Conservation (phyloP, 1,140 invertebrate genomes). For the Euura lappo region DNA sequence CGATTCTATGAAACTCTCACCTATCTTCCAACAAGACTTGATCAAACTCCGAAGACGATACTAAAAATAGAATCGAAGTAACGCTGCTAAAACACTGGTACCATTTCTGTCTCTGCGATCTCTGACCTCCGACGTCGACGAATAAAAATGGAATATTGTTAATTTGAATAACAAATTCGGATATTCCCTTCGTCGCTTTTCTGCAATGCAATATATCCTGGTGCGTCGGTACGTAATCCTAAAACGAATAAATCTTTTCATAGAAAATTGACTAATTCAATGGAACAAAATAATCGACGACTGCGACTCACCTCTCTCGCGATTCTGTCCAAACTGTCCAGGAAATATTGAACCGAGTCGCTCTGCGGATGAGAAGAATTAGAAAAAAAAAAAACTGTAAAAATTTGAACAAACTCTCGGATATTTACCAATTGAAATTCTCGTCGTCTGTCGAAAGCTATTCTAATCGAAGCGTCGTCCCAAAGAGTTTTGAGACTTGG, state of each 20-base stretch:
- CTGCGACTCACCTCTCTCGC: conserved; percentile 50
- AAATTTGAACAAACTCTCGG: no score
- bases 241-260: conserved; percentile 19
- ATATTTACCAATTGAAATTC: conserved; percentile 88
- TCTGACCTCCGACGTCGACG: conserved; percentile 91
- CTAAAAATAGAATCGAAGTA: conserved; percentile 90
- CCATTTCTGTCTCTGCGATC: conserved; percentile 94
- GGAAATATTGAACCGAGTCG: conserved; percentile 89
- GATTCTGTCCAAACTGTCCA: conserved; percentile 84
- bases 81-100: conserved; percentile 92
- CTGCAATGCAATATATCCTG: conserved; percentile 89
- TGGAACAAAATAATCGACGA: not conserved
- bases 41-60: conserved; percentile 93
- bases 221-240: conserved; percentile 84
- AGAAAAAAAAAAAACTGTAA: conserved; percentile 11
- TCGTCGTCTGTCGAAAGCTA: conserved; percentile 82
- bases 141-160: conserved; percentile 92
- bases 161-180: conserved; percentile 88
- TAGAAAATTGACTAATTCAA: no score
- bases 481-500: conserved; percentile 78
- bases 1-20: conserved; percentile 46
- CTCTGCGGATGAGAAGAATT: conserved; percentile 60
- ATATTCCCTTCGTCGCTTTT: conserved; percentile 92
- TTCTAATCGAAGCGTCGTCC: conserved; percentile 80
- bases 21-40: conserved; percentile 90